phyloP scores from a whole-genome alignment of 2,113 vertebrate genomes.

The Ceyx margarethae region DNA sequence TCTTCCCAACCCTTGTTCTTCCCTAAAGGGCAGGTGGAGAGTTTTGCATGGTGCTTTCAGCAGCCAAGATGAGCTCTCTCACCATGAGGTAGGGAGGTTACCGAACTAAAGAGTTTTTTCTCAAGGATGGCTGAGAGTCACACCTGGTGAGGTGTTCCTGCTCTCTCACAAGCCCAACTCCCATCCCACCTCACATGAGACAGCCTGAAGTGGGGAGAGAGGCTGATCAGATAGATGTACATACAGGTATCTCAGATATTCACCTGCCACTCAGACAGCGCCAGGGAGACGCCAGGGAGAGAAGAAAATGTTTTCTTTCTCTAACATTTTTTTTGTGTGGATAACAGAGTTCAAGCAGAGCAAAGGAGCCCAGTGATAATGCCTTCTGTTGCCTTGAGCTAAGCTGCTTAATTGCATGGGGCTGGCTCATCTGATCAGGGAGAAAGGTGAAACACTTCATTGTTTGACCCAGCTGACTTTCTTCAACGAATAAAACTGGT shows the following conservation, averaged over 20 bases:
- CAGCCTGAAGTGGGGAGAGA: neutral
- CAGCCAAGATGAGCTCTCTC: neutral
- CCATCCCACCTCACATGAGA: neutral
- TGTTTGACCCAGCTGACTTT: neutral
- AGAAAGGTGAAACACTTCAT: slow-evolving; percentile 31
- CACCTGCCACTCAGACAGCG: slow-evolving; percentile 45
- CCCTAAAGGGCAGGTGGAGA: neutral
- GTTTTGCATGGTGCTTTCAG: neutral
- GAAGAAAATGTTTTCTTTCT: slow-evolving; percentile 13
- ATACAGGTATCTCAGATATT: slow-evolving; percentile 50
- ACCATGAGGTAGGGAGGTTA: neutral
- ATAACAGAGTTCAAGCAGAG: slow-evolving; percentile 48
- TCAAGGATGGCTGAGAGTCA: neutral
- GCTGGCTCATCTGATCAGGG: slow-evolving; percentile 17
- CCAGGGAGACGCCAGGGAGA: slow-evolving; percentile 27
- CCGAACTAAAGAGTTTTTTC: neutral
- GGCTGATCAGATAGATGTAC: slow-evolving; percentile 45
- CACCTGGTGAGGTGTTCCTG: neutral
- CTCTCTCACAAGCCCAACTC: neutral
- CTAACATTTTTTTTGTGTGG: slow-evolving; percentile 10
- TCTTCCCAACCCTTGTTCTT: neutral
- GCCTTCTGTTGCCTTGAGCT: slow-evolving; percentile 52
- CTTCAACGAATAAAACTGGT: neutral
- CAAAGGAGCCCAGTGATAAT: slow-evolving; percentile 8
- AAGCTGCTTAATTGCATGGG: slow-evolving; percentile 42